Evolutionary conservation across 2,888 invertebrate species (phyloP).

Genomic region (Bruchidius siliquastri): DNA sequence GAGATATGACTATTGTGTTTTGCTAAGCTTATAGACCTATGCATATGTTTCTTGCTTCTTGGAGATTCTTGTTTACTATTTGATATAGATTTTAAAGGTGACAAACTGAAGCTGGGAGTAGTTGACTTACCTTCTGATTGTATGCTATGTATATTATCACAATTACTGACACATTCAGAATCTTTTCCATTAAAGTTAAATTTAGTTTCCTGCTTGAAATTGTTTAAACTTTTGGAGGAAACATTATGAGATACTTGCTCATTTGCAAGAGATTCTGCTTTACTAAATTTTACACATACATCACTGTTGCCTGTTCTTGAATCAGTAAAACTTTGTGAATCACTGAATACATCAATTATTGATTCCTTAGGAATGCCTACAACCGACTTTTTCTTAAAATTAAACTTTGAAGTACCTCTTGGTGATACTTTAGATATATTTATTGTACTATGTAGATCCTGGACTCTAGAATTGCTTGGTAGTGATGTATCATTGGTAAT

Average conservation of each 20-base stretch:
- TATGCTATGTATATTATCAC: not conserved
- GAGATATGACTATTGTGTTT: conserved; percentile 11
- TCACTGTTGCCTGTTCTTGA: not conserved
- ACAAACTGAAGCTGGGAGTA: conserved; percentile 11
- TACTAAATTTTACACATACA: not conserved
- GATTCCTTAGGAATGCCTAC: not conserved
- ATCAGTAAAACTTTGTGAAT: not conserved
- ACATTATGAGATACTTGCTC: not conserved
- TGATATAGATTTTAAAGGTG: conserved; percentile 5
- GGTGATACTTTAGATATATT: not conserved
- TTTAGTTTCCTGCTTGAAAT: not conserved
- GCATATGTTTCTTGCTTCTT: conserved; percentile 4
- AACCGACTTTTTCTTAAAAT: conserved; percentile 3
- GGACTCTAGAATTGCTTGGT: not conserved
- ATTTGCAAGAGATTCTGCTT: not conserved
- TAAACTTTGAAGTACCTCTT: not conserved
- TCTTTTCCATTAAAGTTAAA: not conserved
- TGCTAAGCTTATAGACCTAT: not conserved
- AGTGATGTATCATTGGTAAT: not conserved
- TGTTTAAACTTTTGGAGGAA: not conserved
- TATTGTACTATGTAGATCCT: not conserved
- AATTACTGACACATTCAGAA: not conserved
- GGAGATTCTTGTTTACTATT: conserved; percentile 1
- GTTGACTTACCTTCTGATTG: conserved; percentile 3
- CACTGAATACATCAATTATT: not conserved